Percentiles rank a stretch among this genome's conserved stretches.
phyloP scores from a whole-genome alignment of 2,888 invertebrate species.

The Ctena decussata region DNA sequence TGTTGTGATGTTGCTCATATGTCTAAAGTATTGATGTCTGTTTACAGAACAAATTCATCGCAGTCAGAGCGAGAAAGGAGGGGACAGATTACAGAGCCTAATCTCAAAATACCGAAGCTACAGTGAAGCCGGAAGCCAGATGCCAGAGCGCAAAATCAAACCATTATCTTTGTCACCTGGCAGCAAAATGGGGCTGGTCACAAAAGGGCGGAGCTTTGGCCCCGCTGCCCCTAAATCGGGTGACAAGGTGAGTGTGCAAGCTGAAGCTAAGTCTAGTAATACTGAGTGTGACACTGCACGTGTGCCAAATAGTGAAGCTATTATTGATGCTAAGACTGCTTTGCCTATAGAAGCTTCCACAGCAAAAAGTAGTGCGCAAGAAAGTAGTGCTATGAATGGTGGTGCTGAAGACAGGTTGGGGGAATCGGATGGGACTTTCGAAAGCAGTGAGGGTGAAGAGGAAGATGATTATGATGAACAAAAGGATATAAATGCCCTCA shows the following conservation, averaged over 20 bases:
- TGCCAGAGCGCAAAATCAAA: constrained; percentile 71
- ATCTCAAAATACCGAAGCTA: constrained; percentile 82
- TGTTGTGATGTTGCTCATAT: too few relatives aligned
- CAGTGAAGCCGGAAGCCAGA: constrained; percentile 65
- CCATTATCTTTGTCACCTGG: constrained; percentile 68
- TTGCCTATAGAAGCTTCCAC: constrained; percentile 33
- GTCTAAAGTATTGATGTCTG: too few relatives aligned
- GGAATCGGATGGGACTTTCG: constrained; percentile 23
- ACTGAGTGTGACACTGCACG: constrained; percentile 38
- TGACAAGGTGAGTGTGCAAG: constrained; percentile 67
- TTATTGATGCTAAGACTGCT: constrained; percentile 24
- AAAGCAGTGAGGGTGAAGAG: constrained; percentile 46
- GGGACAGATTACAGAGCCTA: constrained; percentile 77
- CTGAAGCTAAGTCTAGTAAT: not conserved
- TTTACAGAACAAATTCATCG: constrained; percentile 67
- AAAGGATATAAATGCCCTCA: constrained; percentile 78
- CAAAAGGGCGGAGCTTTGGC: constrained; percentile 73
- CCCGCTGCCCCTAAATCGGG: constrained; percentile 73
- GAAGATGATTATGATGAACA: constrained; percentile 77
- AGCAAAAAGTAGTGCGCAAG: constrained; percentile 36
- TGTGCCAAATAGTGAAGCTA: constrained; percentile 30
- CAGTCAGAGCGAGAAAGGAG: constrained; percentile 72
- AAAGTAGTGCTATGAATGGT: constrained; percentile 1
- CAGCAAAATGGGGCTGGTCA: constrained; percentile 74
- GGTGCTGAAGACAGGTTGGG: constrained; percentile 10